phyloP scores from a whole-genome alignment of 2,888 invertebrate genomes.

The Melangyna quadrimaculata region DNA sequence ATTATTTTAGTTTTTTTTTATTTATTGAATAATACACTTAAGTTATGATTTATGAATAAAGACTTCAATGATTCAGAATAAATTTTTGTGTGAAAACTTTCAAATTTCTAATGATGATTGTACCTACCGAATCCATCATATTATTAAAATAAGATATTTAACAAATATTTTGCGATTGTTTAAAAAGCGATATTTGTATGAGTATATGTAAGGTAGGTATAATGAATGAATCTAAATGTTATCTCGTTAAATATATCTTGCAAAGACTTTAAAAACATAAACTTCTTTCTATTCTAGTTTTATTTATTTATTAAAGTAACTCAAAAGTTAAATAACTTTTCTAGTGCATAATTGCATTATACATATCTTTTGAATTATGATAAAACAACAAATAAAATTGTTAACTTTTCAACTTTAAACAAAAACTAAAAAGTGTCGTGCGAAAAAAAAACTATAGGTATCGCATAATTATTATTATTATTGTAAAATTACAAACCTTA shows the following conservation, averaged over 20 bases:
- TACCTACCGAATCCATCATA: neutral
- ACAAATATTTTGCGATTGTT: no score
- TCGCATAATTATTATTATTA: neutral
- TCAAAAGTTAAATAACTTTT: neutral
- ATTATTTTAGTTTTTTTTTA: no score
- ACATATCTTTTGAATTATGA: neutral
- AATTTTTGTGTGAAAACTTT: no score
- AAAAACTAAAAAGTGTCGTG: constrained; percentile 2
- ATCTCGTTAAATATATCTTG: neutral
- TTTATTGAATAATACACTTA: no score
- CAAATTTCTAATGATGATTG: no score
- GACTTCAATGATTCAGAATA: no score
- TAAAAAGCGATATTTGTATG: neutral
- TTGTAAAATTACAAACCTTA: neutral
- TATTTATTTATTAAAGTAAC: neutral
- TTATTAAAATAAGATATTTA: no score
- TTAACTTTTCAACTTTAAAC: neutral
- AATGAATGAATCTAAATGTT: neutral
- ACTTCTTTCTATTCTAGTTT: neutral
- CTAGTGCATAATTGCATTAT: neutral
- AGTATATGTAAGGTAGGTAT: neutral
- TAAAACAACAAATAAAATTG: neutral
- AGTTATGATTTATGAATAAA: no score
- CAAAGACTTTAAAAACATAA: neutral
- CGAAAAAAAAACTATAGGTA: neutral